Evolutionary conservation across 2,113 vertebrate genomes (phyloP).

Genomic region (Amia ocellicauda): DNA sequence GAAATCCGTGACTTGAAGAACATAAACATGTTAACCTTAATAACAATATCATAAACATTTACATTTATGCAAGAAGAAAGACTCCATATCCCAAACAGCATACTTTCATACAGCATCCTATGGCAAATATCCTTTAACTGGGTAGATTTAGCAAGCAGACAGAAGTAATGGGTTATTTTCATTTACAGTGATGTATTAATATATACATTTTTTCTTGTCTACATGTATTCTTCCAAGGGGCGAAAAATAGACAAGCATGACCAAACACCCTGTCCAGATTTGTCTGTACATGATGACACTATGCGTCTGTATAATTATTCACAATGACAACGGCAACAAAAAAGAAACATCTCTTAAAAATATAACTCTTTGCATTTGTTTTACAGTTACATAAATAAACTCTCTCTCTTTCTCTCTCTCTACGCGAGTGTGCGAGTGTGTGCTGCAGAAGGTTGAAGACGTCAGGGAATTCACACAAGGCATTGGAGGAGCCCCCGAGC

Average conservation of each 20-base stretch:
- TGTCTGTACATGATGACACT: slow-evolving; percentile 19
- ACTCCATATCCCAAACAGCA: slow-evolving; percentile 35
- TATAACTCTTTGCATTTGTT: slow-evolving; percentile 35
- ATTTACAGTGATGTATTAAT: neutral
- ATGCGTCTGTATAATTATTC: slow-evolving; percentile 16
- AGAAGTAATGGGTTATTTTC: no score
- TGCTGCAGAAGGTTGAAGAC: slow-evolving; percentile 14
- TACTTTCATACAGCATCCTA: slow-evolving; percentile 35
- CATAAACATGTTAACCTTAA: neutral
- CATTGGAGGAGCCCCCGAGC: neutral
- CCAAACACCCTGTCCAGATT: slow-evolving; percentile 16
- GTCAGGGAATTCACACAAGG: neutral
- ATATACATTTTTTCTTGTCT: neutral
- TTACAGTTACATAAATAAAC: slow-evolving; percentile 44
- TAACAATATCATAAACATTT: slow-evolving; percentile 26
- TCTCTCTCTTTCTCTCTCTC: slow-evolving; percentile 19
- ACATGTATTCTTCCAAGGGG: neutral
- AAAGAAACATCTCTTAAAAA: slow-evolving; percentile 44
- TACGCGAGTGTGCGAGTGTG: slow-evolving; percentile 32
- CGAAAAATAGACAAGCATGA: neutral
- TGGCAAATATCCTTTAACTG: slow-evolving; percentile 31
- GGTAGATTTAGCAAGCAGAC: slow-evolving; percentile 9
- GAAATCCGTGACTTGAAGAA: no score
- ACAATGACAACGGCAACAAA: slow-evolving; percentile 15
- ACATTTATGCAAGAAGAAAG: slow-evolving; percentile 37